These are phyloP conservation scores for Apotomis capreana DNA, from an alignment of 2,888 invertebrate species.

Conservation along the genomic window DNA sequence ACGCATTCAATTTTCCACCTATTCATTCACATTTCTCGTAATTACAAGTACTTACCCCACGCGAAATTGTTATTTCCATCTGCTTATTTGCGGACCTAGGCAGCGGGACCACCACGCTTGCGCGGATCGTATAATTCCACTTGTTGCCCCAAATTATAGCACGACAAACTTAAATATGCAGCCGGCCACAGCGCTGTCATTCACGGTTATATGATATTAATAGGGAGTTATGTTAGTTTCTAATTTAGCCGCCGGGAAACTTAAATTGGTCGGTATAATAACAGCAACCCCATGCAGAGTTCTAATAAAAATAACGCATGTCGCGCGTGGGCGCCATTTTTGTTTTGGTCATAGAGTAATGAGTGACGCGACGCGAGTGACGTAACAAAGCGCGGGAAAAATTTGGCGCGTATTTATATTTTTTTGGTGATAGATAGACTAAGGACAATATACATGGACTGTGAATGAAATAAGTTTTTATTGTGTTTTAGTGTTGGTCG, in stretches of 20 bases:
- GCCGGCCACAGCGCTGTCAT: slow-evolving; percentile 4
- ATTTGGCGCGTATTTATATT: slow-evolving; percentile 45
- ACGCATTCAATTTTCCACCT: neutral
- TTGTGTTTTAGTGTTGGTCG: neutral
- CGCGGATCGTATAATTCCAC: slow-evolving; percentile 76
- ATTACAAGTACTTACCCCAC: slow-evolving; percentile 59
- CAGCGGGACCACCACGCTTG: slow-evolving; percentile 79
- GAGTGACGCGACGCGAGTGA: slow-evolving; percentile 64
- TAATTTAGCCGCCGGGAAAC: slow-evolving; percentile 1
- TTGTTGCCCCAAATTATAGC: slow-evolving; percentile 77
- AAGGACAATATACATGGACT: slow-evolving; percentile 1
- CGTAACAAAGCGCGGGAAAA: slow-evolving; percentile 60
- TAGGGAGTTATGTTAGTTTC: neutral
- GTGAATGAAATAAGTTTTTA: neutral
- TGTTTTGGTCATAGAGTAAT: slow-evolving; percentile 68
- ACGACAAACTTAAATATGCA: slow-evolving; percentile 24
- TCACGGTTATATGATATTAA: neutral
- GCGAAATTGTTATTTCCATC: slow-evolving; percentile 69
- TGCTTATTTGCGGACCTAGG: slow-evolving; percentile 68
- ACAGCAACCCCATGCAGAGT: slow-evolving; percentile 78
- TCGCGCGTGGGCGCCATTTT: slow-evolving; percentile 60
- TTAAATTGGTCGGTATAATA: slow-evolving; percentile 36
- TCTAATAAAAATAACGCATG: slow-evolving; percentile 70
- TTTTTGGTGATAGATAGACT: slow-evolving; percentile 33
- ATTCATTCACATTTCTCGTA: slow-evolving; percentile 29